Percentiles rank a stretch among this genome's conserved stretches.
phyloP scores from a whole-genome alignment of 1,140 invertebrate genomes.

The Aphaenogaster ashmeadi region DNA sequence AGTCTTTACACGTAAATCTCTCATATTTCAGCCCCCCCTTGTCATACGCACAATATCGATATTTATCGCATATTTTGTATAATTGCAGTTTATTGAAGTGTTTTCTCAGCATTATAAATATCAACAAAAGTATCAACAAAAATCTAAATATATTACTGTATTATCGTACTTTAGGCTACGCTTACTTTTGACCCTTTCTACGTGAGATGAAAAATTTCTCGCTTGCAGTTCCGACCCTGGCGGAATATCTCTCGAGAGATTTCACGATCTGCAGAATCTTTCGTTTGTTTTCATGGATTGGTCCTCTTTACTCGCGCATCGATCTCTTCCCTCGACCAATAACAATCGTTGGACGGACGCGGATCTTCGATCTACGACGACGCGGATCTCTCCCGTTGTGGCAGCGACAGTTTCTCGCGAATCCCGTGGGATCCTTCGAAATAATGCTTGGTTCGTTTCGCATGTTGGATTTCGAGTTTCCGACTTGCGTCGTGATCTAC shows the following conservation, averaged over 20 bases:
- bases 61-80: not conserved
- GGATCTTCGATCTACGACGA: slow-evolving; percentile 45
- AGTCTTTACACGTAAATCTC: not conserved
- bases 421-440: slow-evolving; percentile 40
- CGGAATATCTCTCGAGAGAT: slow-evolving; percentile 22
- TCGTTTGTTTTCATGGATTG: slow-evolving; percentile 63
- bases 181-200: not conserved
- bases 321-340: slow-evolving; percentile 42
- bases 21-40: not conserved
- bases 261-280: slow-evolving; percentile 50
- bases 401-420: slow-evolving; percentile 31
- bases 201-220: slow-evolving; percentile 10
- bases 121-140: not conserved
- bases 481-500: not conserved
- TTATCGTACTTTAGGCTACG: not conserved
- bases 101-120: not conserved
- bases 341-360: slow-evolving; percentile 37
- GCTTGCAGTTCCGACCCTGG: slow-evolving; percentile 17
- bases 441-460: slow-evolving; percentile 44
- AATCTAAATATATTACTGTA: not conserved
- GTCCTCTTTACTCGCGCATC: slow-evolving; percentile 46
- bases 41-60: not conserved
- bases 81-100: not conserved
- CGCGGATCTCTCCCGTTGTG: not conserved
- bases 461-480: slow-evolving; percentile 37